Evolutionary conservation across 2,113 vertebrate genomes (phyloP).

Genomic region (Zingel zingel): DNA sequence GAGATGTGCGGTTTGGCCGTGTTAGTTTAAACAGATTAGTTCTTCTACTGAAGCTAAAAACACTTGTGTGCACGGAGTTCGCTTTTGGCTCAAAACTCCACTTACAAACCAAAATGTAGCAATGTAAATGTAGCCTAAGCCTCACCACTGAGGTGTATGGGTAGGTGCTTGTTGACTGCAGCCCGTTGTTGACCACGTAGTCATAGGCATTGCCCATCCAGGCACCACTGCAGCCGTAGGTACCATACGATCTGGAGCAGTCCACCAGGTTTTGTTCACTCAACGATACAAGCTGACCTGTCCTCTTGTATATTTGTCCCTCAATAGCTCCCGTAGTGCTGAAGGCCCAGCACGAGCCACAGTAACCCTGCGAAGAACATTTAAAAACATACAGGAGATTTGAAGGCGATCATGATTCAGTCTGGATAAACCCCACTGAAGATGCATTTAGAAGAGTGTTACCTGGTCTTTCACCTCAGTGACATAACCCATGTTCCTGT

Average conservation of each 20-base stretch:
- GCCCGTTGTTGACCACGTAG: slow-evolving; percentile 82
- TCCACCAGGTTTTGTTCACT: slow-evolving; percentile 88
- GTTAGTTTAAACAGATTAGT: no score
- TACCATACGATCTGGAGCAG: slow-evolving; percentile 83
- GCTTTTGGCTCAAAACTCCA: no score
- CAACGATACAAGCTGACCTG: slow-evolving; percentile 81
- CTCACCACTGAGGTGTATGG: slow-evolving; percentile 84
- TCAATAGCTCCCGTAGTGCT: slow-evolving; percentile 87
- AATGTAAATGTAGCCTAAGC: not conserved
- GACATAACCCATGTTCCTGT: slow-evolving; percentile 82
- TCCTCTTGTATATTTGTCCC: slow-evolving; percentile 83
- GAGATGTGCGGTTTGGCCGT: no score
- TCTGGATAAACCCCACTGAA: not conserved
- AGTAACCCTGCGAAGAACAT: slow-evolving; percentile 78
- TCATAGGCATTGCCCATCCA: slow-evolving; percentile 86
- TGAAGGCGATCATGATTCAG: not conserved
- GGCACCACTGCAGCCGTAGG: slow-evolving; percentile 84
- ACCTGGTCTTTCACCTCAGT: slow-evolving; percentile 87
- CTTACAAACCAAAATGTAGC: no score
- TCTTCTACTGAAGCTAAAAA: no score
- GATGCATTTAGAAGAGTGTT: not conserved
- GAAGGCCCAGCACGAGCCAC: slow-evolving; percentile 88
- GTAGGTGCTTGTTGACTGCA: slow-evolving; percentile 79
- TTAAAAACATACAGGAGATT: not conserved
- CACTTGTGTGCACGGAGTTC: no score